Evolutionary conservation across 1,140 invertebrate genomes (phyloP), one percentile per base, ranked within the genome.

Genomic region (Drosophila biarmipes): DNA sequence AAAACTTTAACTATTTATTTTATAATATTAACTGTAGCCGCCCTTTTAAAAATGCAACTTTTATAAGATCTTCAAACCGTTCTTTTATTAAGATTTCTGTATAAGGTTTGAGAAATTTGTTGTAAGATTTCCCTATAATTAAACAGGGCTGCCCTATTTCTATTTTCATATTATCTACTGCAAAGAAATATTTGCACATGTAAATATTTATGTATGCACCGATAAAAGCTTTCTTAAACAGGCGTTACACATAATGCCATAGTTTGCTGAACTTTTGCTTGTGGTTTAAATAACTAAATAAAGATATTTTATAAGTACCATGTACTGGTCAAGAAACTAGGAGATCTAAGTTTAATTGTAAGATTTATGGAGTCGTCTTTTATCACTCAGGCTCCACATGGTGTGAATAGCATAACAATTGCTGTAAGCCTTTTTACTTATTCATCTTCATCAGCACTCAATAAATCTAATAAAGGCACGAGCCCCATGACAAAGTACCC

Each of bases 181-280:
- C 21, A 21, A 37, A 27, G 2, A 54, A 27, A 11, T 19, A 27
- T 55, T 61, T 37, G 55, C 52, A 56, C 51, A 62, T 19, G 24
- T 21, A 62, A 66, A 29, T 66, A 63, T 62, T 48, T 66, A 38
- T 66, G 62, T 62, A 66, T 66, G 62, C 62, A 63, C 31, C 61
- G 24, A 40, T 40, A 40, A 66, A 66, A 63, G 57, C 62, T 66
- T 66, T 63, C 12, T 17, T 37, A 17, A 34, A 34, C 19, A 15
- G 8, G 11, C 12, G 2, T 17, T 64, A 45, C 57, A 62, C 31
- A 46, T 61, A 29, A 45, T 21, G 14, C 7, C 15, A 45, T 46
- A 46, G 53, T 40, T 55, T 40, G 53, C 4, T 6, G 37, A 55
- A 55, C 24, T 56, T 56, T 29, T 12, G n/a, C 27, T 3, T 19